phyloP scores from a whole-genome alignment of 2,113 vertebrate genomes.

The Campylomormyrus numenius region DNA sequence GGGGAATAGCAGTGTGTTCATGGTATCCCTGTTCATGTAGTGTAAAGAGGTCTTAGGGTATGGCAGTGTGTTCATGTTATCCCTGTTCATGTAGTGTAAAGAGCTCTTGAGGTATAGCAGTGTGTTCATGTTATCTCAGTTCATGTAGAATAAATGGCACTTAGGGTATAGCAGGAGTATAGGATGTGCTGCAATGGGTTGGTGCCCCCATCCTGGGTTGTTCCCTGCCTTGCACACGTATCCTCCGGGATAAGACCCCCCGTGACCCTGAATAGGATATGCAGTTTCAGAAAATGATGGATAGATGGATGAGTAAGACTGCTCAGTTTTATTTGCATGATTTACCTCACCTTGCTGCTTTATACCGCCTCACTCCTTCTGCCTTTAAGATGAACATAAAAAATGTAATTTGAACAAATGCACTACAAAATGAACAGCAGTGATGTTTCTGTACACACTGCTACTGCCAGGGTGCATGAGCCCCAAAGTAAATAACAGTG shows the following conservation, averaged over 20 bases:
- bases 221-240: too few relatives aligned
- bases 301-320: neutral
- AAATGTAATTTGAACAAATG: neutral
- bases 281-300: neutral
- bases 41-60: too few relatives aligned
- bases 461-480: neutral
- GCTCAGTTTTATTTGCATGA: neutral
- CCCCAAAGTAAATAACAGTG: neutral
- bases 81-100: neutral
- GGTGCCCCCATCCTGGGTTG: too few relatives aligned
- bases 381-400: neutral
- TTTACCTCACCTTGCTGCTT: neutral
- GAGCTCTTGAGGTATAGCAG: neutral
- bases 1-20: too few relatives aligned
- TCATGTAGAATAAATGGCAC: neutral
- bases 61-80: neutral
- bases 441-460: neutral
- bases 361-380: neutral
- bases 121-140: neutral
- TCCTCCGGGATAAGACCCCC: too few relatives aligned
- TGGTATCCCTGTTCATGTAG: too few relatives aligned
- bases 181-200: too few relatives aligned
- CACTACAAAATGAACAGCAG: neutral
- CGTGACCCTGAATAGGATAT: too few relatives aligned
- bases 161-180: neutral